Evolutionary conservation across 2,113 vertebrate species (phyloP).

Genomic region (Stercorarius parasiticus): DNA sequence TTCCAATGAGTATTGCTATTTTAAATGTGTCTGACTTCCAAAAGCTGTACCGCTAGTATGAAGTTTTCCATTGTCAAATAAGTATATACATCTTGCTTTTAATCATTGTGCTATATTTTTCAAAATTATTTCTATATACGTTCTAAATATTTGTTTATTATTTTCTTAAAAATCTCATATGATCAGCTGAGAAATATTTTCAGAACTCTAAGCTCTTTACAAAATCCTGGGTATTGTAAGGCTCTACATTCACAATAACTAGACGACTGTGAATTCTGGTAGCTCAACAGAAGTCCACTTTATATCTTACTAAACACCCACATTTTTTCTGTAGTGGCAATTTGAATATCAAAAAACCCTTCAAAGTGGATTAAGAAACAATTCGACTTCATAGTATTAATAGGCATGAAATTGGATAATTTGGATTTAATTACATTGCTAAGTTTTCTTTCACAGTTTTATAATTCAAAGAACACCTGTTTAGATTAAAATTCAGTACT

Average conservation of each 20-base stretch:
- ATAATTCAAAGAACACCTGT: constrained; percentile 57
- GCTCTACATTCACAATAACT: not conserved
- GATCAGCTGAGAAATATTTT: not conserved
- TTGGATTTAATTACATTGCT: constrained; percentile 67
- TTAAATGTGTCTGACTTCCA: not conserved
- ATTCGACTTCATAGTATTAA: constrained; percentile 59
- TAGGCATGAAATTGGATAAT: constrained; percentile 72
- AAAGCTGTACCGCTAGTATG: not conserved
- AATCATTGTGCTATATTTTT: not conserved
- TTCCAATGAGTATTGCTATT: not conserved
- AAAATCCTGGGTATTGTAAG: not conserved
- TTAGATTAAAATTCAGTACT: constrained; percentile 33
- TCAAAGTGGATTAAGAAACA: constrained; percentile 70
- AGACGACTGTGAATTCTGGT: not conserved
- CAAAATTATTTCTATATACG: not conserved
- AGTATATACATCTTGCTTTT: not conserved
- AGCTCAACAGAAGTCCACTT: constrained; percentile 33
- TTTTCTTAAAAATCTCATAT: not conserved
- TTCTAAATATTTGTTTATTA: not conserved
- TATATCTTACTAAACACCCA: constrained; percentile 43
- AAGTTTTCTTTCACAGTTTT: constrained; percentile 46
- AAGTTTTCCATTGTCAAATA: not conserved
- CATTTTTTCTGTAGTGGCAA: constrained; percentile 27
- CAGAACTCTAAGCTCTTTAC: not conserved
- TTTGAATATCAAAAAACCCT: constrained; percentile 69